A percentile compares a stretch with the other conserved stretches of the same genome.
Evolutionary conservation across 1,140 invertebrate species (phyloP).

Genomic region (Nautilus pompilius): DNA sequence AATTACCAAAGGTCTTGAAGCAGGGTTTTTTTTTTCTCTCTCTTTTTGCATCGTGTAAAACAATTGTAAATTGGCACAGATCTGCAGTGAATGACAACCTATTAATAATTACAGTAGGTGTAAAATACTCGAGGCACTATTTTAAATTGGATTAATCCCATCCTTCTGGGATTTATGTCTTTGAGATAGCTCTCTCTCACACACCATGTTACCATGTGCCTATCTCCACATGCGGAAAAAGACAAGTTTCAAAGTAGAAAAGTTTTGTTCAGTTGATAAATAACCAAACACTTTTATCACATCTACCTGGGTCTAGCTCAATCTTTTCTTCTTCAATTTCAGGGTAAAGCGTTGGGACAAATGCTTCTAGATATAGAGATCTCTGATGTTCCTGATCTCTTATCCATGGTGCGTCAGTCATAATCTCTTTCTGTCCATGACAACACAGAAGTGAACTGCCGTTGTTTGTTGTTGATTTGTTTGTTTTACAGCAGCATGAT

Average conservation of each 20-base stretch:
- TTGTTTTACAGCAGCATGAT: background rate
- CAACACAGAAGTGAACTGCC: background rate
- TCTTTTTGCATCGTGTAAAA: too few species aligned
- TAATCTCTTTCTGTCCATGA: background rate
- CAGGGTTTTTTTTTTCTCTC: too few species aligned
- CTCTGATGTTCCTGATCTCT: conserved; percentile 46
- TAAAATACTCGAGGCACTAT: too few species aligned
- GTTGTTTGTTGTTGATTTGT: background rate
- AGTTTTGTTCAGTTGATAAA: background rate
- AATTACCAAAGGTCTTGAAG: too few species aligned
- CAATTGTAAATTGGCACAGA: too few species aligned
- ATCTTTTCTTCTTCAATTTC: conserved; percentile 16
- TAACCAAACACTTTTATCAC: background rate
- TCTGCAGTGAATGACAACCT: too few species aligned
- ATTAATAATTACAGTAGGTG: too few species aligned
- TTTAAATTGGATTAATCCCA: too few species aligned
- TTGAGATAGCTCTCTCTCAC: too few species aligned
- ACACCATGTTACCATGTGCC: too few species aligned
- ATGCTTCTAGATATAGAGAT: conserved; percentile 56
- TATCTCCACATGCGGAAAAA: background rate
- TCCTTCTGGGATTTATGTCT: too few species aligned
- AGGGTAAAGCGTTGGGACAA: conserved; percentile 58
- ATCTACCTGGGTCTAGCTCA: background rate
- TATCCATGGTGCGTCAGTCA: background rate
- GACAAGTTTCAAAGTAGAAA: background rate